Conservation (phyloP, 92 coral and sea anemone species). For the Siderastrea radians region DNA sequence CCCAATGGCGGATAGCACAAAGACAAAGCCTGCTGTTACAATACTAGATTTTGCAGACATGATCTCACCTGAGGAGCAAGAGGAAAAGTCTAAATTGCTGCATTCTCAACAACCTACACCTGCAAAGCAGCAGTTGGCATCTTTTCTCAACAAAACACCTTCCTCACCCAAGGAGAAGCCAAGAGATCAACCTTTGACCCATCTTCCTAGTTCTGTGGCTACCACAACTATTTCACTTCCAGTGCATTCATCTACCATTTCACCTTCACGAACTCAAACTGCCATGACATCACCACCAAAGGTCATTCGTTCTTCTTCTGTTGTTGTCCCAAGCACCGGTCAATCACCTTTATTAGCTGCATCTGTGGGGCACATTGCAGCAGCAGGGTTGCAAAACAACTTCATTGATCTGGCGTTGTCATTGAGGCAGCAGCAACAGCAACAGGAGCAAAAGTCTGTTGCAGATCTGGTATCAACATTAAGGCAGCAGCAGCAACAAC, state of each 20-base stretch:
- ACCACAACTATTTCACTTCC: conserved; percentile 59
- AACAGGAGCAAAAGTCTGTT: conserved; percentile 44
- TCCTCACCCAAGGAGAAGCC: conserved; percentile 61
- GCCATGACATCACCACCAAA: conserved; percentile 50
- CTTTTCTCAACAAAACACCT: conserved; percentile 61
- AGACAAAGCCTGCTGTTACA: conserved; percentile 74
- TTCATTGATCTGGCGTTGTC: conserved; percentile 56
- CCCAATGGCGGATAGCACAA: conserved; percentile 31
- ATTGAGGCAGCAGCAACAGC: conserved; percentile 44
- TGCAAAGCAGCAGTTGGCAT: conserved; percentile 53
- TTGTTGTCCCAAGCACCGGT: conserved; percentile 5
- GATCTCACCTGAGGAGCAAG: conserved; percentile 60
- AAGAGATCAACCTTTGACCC: conserved; percentile 40
- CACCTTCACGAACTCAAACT: conserved; percentile 59
- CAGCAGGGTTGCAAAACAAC: conserved; percentile 61
- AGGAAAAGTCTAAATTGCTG: conserved; percentile 47
- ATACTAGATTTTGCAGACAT: conserved; percentile 91
- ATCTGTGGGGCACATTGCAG: conserved; percentile 19
- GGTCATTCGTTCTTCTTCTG: conserved; percentile 36
- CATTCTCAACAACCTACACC: conserved; percentile 52
- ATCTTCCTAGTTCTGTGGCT: conserved; percentile 65
- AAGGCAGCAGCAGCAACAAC: conserved; percentile 29
- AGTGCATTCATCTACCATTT: conserved; percentile 42
- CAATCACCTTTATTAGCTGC: conserved; percentile 26
- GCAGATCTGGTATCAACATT: conserved; percentile 45